Conservation (phyloP, 2,888 invertebrate species). For the Eledone cirrhosa region DNA sequence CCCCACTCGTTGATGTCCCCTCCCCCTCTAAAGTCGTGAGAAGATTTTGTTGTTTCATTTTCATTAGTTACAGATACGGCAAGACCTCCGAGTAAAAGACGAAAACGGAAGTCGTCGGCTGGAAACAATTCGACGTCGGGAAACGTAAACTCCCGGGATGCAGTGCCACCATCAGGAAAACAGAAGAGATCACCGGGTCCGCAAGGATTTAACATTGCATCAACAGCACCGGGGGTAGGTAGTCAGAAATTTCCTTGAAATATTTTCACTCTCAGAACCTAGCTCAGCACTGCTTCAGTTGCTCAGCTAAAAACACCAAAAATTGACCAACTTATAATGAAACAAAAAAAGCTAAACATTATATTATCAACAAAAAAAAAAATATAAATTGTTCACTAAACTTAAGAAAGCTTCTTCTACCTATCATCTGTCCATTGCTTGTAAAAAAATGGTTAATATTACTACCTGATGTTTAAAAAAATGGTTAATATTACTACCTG, state of each 20-base stretch:
- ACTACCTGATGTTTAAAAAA: too few species aligned
- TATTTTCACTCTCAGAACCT: too few species aligned
- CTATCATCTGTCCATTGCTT: too few species aligned
- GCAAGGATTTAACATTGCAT: conserved; percentile 80
- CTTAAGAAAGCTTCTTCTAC: too few species aligned
- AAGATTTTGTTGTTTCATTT: conserved; percentile 21
- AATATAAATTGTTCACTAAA: too few species aligned
- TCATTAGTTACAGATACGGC: conserved; percentile 79
- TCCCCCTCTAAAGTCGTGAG: background rate
- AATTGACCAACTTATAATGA: too few species aligned
- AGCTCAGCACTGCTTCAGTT: too few species aligned
- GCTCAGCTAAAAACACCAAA: too few species aligned
- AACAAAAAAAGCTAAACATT: too few species aligned
- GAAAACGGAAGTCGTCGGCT: conserved; percentile 83
- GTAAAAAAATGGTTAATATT: too few species aligned
- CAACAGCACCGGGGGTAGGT: conserved; percentile 86
- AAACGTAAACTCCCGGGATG: conserved; percentile 52
- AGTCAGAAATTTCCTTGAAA: background rate
- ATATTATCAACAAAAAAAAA: too few species aligned
- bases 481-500: too few species aligned
- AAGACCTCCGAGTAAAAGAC: conserved; percentile 91
- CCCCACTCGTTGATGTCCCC: background rate
- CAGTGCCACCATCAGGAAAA: conserved; percentile 69
- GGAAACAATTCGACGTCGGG: conserved; percentile 51
- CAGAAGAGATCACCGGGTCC: conserved; percentile 95